phyloP scores from a whole-genome alignment of 2,797 vertebrate species.

The Phrynocephalus vlangalii region DNA sequence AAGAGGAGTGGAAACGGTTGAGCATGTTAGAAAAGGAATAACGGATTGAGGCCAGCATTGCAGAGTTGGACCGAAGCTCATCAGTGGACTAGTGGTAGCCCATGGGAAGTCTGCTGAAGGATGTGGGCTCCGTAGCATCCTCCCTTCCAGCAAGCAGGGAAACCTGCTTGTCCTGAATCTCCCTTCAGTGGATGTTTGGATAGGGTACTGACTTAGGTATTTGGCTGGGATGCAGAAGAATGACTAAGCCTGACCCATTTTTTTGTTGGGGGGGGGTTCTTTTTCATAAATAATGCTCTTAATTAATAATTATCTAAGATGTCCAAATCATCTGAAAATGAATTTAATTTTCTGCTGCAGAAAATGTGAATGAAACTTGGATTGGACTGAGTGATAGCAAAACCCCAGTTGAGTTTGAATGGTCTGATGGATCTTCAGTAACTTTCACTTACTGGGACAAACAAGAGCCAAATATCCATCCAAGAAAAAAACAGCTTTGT shows the following conservation, averaged over 20 bases:
- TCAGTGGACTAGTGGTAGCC: background rate
- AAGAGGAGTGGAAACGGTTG: background rate
- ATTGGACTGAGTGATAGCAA: slow-evolving; percentile 86
- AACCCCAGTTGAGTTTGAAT: slow-evolving; percentile 80
- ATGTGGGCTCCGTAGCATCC: background rate
- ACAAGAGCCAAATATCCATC: slow-evolving; percentile 83
- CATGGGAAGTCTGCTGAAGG: background rate
- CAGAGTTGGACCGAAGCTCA: background rate
- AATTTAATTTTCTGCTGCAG: slow-evolving; percentile 73
- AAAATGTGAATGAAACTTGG: slow-evolving; percentile 84
- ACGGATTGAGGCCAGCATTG: background rate
- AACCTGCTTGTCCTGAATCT: background rate
- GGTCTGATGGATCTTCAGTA: slow-evolving; percentile 86
- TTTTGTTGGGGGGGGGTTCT: background rate
- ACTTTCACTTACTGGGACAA: slow-evolving; percentile 88
- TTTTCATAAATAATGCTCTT: background rate
- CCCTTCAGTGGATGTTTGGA: background rate
- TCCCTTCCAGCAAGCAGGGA: background rate
- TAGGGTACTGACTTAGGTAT: background rate
- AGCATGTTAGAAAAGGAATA: background rate
- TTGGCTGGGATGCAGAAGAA: background rate
- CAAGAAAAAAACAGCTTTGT: slow-evolving; percentile 79
- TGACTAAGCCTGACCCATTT: background rate
- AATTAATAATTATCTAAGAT: slow-evolving; percentile 16
- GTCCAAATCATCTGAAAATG: slow-evolving; percentile 46